Conservation (phyloP, 2,888 invertebrate species). For the Ligdia adustata region DNA sequence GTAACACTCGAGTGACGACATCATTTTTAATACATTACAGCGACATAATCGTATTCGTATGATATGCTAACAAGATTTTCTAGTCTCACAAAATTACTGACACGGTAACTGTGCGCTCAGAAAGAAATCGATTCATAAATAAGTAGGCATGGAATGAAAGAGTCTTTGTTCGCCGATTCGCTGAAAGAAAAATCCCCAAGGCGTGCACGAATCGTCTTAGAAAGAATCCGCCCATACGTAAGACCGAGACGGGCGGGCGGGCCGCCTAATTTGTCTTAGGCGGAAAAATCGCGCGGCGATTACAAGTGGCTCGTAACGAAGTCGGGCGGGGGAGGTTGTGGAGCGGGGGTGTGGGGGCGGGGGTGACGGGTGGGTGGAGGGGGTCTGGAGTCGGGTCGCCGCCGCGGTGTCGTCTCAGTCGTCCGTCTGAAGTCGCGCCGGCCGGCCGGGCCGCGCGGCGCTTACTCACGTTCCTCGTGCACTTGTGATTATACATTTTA, state of each 20-base stretch:
- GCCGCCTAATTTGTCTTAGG: slow-evolving; percentile 83
- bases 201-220: slow-evolving; percentile 63
- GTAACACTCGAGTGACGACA: slow-evolving; percentile 63
- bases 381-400: too few relatives aligned
- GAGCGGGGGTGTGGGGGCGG: slow-evolving; percentile 41
- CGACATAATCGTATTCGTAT: slow-evolving; percentile 41
- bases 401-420: slow-evolving; percentile 74
- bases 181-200: slow-evolving; percentile 45
- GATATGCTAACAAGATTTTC: too few relatives aligned
- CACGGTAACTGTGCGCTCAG: background rate
- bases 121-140: slow-evolving; percentile 7
- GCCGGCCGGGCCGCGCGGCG: slow-evolving; percentile 82
- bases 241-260: slow-evolving; percentile 60
- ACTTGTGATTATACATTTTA: slow-evolving; percentile 83
- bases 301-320: slow-evolving; percentile 84
- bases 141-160: background rate
- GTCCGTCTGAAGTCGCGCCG: slow-evolving; percentile 83
- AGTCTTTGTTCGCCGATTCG: slow-evolving; percentile 17
- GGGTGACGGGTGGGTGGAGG: slow-evolving; percentile 49
- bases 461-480: slow-evolving; percentile 83
- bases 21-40: slow-evolving; percentile 39
- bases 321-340: slow-evolving; percentile 63
- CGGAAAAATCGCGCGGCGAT: slow-evolving; percentile 83
- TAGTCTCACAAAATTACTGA: background rate
- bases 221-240: slow-evolving; percentile 75